These are phyloP conservation scores for Todus mexicanus DNA, from an alignment of 2,797 vertebrate genomes.

Conservation along the genomic window DNA sequence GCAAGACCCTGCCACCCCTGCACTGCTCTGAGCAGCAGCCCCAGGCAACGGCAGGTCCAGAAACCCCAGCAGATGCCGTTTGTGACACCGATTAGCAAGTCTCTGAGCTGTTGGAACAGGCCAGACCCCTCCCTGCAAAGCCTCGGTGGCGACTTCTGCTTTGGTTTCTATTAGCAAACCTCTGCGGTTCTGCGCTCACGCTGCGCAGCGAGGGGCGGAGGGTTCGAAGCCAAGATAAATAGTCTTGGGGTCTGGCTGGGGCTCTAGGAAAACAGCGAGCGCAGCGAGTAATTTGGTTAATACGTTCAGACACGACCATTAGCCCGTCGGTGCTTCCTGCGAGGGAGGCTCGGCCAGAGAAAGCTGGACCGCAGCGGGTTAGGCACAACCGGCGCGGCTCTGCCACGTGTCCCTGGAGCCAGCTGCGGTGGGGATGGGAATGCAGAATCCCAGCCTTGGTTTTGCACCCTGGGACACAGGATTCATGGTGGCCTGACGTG, in stretches of 20 bases:
- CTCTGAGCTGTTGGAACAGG: background rate
- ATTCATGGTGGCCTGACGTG: rapidly evolving
- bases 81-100: background rate
- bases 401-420: background rate
- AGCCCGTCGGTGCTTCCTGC: background rate
- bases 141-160: background rate
- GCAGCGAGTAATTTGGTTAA: background rate
- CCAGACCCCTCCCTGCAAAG: background rate
- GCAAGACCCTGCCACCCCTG: background rate
- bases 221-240: slow-evolving; percentile 43
- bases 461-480: rapidly evolving
- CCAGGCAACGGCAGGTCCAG: background rate
- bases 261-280: background rate
- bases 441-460: background rate
- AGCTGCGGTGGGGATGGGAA: background rate
- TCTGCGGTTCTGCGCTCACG: background rate
- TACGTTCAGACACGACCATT: background rate
- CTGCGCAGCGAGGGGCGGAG: background rate
- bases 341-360: background rate
- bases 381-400: background rate
- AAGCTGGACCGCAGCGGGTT: background rate
- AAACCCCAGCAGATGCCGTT: background rate
- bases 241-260: slow-evolving; percentile 6
- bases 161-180: background rate
- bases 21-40: too few relatives aligned